phyloP scores from a whole-genome alignment of 2,888 invertebrate species.

The Acanthosoma haemorrhoidale region DNA sequence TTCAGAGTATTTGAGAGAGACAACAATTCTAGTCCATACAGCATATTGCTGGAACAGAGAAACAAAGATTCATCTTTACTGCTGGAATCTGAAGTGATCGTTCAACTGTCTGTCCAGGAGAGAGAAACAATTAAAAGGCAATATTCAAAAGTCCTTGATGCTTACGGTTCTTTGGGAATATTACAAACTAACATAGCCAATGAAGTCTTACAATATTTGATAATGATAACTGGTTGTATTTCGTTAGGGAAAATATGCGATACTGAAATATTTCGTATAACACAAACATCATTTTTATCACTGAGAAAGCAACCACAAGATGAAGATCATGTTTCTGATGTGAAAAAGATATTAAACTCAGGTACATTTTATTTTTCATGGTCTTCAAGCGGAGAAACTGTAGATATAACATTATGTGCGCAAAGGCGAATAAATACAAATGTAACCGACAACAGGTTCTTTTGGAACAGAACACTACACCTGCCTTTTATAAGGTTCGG shows the following conservation, averaged over 20 bases:
- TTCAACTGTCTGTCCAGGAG: conserved; percentile 74
- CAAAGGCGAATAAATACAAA: conserved; percentile 78
- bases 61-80: conserved; percentile 79
- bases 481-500: conserved; percentile 88
- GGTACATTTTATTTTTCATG: conserved; percentile 98
- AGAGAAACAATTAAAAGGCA: conserved; percentile 82
- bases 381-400: conserved; percentile 55
- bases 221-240: conserved; percentile 90
- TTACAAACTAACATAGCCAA: conserved; percentile 75
- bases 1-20: conserved; percentile 87
- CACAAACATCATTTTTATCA: conserved; percentile 85
- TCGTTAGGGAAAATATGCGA: conserved; percentile 94
- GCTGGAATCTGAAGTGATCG: conserved; percentile 89
- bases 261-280: conserved; percentile 90
- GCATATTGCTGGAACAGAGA: conserved; percentile 82
- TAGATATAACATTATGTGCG: conserved; percentile 91
- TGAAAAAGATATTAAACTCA: conserved; percentile 87
- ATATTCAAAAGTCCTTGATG: conserved; percentile 87
- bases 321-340: conserved; percentile 57
- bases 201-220: conserved; percentile 77
- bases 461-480: conserved; percentile 87
- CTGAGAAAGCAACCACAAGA: conserved; percentile 64
- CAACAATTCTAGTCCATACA: conserved; percentile 72
- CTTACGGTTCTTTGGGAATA: conserved; percentile 93
- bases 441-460: conserved; percentile 67